A percentile compares a stretch with the other conserved stretches of the same genome.
These are phyloP conservation scores for Heloderma charlesbogerti DNA, from an alignment of 2,113 vertebrate genomes.

Conservation along the genomic window DNA sequence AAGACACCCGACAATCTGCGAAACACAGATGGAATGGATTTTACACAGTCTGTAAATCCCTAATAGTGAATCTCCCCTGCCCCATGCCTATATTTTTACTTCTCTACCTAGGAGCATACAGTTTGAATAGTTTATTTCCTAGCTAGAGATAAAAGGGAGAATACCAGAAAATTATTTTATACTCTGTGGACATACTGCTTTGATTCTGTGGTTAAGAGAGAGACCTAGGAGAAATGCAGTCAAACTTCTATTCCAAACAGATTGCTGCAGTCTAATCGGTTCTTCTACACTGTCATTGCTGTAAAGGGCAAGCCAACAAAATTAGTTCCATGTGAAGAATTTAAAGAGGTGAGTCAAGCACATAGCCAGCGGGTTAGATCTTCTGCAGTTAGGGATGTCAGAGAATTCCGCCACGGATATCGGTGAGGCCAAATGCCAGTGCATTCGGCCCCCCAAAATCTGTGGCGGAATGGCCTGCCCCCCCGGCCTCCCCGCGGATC, in stretches of 20 bases:
- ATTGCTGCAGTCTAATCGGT: conserved; percentile 33
- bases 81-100: background rate
- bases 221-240: conserved; percentile 48
- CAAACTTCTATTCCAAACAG: conserved; percentile 12
- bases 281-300: conserved; percentile 24
- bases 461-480: too few species aligned
- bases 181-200: conserved; percentile 27
- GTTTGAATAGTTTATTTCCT: conserved; percentile 43
- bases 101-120: conserved; percentile 11
- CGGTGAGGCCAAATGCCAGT: too few species aligned
- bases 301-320: conserved; percentile 40
- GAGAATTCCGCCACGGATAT: too few species aligned
- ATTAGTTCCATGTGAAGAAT: conserved; percentile 43
- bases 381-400: too few species aligned
- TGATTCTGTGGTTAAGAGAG: conserved; percentile 25
- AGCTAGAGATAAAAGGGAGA: conserved; percentile 8
- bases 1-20: too few species aligned
- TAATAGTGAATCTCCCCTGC: background rate
- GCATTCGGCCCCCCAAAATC: too few species aligned
- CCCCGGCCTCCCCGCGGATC: too few species aligned
- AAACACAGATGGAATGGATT: too few species aligned
- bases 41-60: too few species aligned
- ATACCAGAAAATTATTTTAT: conserved; percentile 39
- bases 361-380: background rate
- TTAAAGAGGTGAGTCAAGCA: conserved; percentile 30